These are phyloP conservation scores for Podarcis raffonei DNA, from an alignment of 2,113 vertebrate species.

Conservation along the genomic window DNA sequence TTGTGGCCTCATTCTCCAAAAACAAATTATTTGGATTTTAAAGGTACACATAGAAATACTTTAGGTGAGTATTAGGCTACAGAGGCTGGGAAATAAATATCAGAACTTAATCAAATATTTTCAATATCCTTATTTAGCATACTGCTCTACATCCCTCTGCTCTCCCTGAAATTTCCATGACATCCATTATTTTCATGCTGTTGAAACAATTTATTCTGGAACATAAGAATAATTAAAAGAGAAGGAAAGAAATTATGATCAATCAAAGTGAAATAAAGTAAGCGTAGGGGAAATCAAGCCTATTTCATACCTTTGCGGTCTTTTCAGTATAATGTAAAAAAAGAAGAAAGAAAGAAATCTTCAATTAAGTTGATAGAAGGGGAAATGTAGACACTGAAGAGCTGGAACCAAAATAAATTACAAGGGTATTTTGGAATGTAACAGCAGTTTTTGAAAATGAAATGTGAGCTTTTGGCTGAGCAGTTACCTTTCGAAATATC, in stretches of 20 bases:
- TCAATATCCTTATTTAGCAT: conserved; percentile 54
- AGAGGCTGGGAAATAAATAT: conserved; percentile 41
- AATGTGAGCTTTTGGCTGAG: not conserved
- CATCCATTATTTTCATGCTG: conserved; percentile 60
- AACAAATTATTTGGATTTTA: not conserved
- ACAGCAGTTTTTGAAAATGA: not conserved
- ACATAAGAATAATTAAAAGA: conserved; percentile 60
- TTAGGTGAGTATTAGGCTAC: not conserved
- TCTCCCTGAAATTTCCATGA: conserved; percentile 29
- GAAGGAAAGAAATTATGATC: conserved; percentile 45
- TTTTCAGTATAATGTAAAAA: conserved; percentile 1
- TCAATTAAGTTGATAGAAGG: conserved; percentile 6
- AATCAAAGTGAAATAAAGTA: conserved; percentile 53
- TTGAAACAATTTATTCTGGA: conserved; percentile 65
- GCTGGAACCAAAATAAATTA: not conserved
- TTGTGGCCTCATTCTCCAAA: not conserved
- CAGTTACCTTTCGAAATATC: not conserved
- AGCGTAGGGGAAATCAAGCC: conserved; percentile 17
- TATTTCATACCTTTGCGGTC: not conserved
- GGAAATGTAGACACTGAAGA: not conserved
- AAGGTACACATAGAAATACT: not conserved
- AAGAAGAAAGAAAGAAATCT: not conserved
- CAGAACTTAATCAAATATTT: conserved; percentile 20
- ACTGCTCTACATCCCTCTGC: not conserved
- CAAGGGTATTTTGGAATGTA: not conserved